Evolutionary conservation across 2,888 invertebrate species (phyloP).

Genomic region (Notodonta ziczac): DNA sequence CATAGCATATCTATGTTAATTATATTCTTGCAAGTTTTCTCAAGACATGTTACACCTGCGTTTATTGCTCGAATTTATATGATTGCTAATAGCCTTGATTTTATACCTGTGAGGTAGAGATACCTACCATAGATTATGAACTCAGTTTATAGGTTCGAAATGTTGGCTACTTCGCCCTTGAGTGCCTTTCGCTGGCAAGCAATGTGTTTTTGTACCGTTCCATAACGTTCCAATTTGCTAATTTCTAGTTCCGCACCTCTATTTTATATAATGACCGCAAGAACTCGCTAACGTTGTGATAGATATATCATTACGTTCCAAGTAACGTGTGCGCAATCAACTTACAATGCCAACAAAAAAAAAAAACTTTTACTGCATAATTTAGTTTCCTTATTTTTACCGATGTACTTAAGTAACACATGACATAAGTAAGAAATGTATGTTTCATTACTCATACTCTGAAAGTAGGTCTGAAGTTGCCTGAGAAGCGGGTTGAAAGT

Average conservation of each 20-base stretch:
- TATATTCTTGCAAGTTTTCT: conserved; percentile 1
- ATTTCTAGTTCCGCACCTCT: conserved; percentile 58
- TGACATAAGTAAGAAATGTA: neutral
- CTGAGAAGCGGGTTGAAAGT: no score
- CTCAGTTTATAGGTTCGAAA: neutral
- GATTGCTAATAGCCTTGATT: conserved; percentile 2
- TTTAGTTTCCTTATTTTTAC: neutral
- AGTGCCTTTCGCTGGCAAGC: conserved; percentile 22
- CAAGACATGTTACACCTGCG: neutral
- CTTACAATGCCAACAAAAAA: no score
- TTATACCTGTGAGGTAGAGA: conserved; percentile 3
- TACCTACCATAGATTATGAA: neutral
- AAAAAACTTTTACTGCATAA: neutral
- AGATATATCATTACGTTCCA: neutral
- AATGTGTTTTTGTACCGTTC: conserved; percentile 48
- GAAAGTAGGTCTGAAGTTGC: no score
- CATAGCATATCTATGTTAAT: conserved; percentile 3
- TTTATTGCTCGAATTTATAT: conserved; percentile 1
- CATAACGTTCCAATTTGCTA: conserved; percentile 66
- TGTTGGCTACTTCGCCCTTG: conserved; percentile 17
- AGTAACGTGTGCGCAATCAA: neutral
- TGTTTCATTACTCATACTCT: no score
- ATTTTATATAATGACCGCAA: conserved; percentile 46
- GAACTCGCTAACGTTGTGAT: conserved; percentile 21
- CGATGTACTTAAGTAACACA: neutral